Evolutionary conservation across 2,113 vertebrate genomes (phyloP).

Genomic region (Oncorhynchus clarkii): DNA sequence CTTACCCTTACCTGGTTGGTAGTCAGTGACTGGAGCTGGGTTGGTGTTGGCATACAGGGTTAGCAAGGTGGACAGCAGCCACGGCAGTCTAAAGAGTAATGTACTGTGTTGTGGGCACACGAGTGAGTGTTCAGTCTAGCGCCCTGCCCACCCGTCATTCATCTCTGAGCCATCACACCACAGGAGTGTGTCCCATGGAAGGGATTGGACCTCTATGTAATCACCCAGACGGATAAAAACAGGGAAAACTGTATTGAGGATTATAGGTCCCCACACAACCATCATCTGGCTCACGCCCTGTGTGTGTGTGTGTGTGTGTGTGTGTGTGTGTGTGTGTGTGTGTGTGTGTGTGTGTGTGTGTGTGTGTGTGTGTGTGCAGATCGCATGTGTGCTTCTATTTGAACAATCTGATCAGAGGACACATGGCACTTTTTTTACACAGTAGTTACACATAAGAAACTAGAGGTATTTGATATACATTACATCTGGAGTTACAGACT

Average conservation of each 20-base stretch:
- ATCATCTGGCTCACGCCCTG: constrained; percentile 56
- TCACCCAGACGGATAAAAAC: constrained; percentile 39
- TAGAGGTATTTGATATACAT: too few species aligned
- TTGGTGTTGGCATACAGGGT: neutral
- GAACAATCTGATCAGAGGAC: too few species aligned
- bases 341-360: neutral
- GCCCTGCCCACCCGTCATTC: neutral
- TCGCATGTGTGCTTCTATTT: too few species aligned
- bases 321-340: neutral
- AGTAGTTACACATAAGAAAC: too few species aligned
- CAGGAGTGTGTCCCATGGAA: constrained; percentile 48
- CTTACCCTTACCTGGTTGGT: neutral
- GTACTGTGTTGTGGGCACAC: neutral
- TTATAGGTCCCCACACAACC: constrained; percentile 50
- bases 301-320: neutral
- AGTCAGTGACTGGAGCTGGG: neutral
- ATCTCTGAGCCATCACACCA: neutral
- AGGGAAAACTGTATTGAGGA: constrained; percentile 52
- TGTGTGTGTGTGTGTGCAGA: neutral
- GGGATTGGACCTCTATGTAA: constrained; percentile 65
- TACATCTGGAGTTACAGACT: too few species aligned
- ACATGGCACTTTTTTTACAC: too few species aligned
- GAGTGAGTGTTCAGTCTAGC: neutral
- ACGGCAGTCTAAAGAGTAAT: neutral
- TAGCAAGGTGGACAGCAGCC: too few species aligned